Evolutionary conservation across 1,140 invertebrate genomes (phyloP), one percentile per base, ranked within the genome.

Genomic region (Drosophila pallidifrons): DNA sequence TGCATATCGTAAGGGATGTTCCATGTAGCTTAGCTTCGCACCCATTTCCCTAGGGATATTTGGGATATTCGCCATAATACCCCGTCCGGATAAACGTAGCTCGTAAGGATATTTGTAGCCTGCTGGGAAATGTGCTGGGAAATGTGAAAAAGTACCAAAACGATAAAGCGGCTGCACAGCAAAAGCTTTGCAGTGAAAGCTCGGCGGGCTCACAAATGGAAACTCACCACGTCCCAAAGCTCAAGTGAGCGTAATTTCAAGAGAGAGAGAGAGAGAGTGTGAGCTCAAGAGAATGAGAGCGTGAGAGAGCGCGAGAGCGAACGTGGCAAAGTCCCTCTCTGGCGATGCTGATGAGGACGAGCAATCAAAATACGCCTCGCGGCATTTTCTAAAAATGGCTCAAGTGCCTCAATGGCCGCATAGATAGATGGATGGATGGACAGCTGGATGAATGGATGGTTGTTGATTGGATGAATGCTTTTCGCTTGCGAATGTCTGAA

Each of bases 301-400:
- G 28, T 1, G n/a, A 46, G 15, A 10, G 10, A 61, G 13, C 13
- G 15, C 15, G 38, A 11, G 57, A 45, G 10, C 4, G 41, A 25
- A 25, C 28, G 43, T 45, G 11, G 11, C 7, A 43, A 43, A 20
- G 11, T 32, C 28, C 7, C 41, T 57, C 20, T 25, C 20, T 25
- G 0, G 20, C 51, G 15, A 45, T 15, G 11, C n/a, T 30, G 15
- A 25, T 15, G 54, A 15, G n/a, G 13, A 11, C 38, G 16, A 35
- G 65, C 79, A 82, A 81, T 81, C 79, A 82, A 74, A 82, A 69
- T 55, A 70, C 63, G 70, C 57, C 79, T 76, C 28, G 71, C 47
- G 64, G 70, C 71, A 67, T 68, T 7, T 64, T 30, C 57, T 52
- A 78, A 69, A 69, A 68, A 74, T 51, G 74, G 66, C 65, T 69